These are phyloP conservation scores for Regulus satrapa DNA, from an alignment of 2,113 vertebrate species.

Conservation along the genomic window DNA sequence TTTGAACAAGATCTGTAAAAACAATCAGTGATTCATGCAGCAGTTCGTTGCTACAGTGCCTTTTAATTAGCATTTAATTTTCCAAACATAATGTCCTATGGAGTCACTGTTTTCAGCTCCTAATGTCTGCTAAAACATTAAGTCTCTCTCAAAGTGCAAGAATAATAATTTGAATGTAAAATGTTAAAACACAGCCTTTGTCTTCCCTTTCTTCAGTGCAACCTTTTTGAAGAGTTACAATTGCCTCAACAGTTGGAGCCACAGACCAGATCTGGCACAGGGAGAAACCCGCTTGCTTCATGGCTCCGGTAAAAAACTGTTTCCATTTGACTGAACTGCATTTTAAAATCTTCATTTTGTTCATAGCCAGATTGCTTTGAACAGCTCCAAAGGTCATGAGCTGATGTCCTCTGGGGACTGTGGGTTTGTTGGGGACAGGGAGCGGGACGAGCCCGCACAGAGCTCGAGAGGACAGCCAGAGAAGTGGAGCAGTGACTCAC, in stretches of 20 bases:
- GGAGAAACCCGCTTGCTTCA: neutral
- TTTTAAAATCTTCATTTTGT: neutral
- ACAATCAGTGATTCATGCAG: slow-evolving; percentile 29
- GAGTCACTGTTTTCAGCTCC: slow-evolving; percentile 28
- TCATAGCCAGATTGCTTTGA: neutral
- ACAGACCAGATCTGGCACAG: neutral
- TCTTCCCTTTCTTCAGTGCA: neutral
- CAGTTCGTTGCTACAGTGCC: neutral
- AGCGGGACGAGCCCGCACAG: neutral
- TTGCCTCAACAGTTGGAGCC: neutral
- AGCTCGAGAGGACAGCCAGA: neutral
- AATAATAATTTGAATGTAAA: slow-evolving; percentile 19
- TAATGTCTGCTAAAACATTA: slow-evolving; percentile 21
- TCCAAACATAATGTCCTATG: slow-evolving; percentile 10
- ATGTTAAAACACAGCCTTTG: slow-evolving; percentile 19
- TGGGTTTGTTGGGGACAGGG: neutral
- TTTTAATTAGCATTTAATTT: slow-evolving; percentile 57
- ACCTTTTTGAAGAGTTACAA: neutral
- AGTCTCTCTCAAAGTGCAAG: neutral
- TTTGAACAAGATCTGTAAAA: slow-evolving; percentile 12
- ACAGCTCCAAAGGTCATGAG: neutral
- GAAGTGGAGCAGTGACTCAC: neutral
- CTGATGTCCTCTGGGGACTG: neutral
- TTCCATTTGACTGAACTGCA: neutral
- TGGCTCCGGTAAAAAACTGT: neutral